Evolutionary conservation across 2,113 vertebrate species (phyloP).

Genomic region (Pollimyrus isidori): DNA sequence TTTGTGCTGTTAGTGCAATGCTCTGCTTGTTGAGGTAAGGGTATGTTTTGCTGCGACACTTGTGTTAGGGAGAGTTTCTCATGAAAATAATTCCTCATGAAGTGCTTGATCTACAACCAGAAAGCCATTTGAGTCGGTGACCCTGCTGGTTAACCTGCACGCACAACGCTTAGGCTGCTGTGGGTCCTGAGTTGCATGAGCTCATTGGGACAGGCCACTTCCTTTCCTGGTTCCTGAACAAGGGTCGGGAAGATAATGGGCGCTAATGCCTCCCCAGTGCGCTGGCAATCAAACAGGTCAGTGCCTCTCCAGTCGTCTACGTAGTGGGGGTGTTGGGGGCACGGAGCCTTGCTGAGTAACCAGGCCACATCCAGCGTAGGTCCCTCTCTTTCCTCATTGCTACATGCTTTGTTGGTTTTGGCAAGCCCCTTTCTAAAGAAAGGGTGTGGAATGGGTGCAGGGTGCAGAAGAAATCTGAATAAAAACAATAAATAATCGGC

Average conservation of each 20-base stretch:
- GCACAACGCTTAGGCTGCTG: slow-evolving; percentile 8
- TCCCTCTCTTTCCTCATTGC: neutral
- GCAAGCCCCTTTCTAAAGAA: no score
- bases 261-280: slow-evolving; percentile 11
- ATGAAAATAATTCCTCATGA: neutral
- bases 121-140: slow-evolving; percentile 2
- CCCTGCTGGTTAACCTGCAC: slow-evolving; percentile 14
- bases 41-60: neutral
- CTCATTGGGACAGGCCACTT: slow-evolving; percentile 29
- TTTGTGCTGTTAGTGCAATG: neutral
- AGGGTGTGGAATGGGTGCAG: neutral
- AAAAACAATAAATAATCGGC: neutral
- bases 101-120: slow-evolving; percentile 21
- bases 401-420: no score
- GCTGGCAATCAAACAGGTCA: slow-evolving; percentile 34
- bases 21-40: neutral
- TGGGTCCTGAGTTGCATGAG: slow-evolving; percentile 17
- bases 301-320: slow-evolving; percentile 25
- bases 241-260: slow-evolving; percentile 22
- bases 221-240: slow-evolving; percentile 22
- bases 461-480: neutral
- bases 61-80: neutral
- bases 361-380: neutral
- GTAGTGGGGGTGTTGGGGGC: neutral
- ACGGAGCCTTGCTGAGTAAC: neutral